These are phyloP conservation scores for Lophochroa leadbeateri DNA, from an alignment of 2,113 vertebrate species.

Conservation along the genomic window DNA sequence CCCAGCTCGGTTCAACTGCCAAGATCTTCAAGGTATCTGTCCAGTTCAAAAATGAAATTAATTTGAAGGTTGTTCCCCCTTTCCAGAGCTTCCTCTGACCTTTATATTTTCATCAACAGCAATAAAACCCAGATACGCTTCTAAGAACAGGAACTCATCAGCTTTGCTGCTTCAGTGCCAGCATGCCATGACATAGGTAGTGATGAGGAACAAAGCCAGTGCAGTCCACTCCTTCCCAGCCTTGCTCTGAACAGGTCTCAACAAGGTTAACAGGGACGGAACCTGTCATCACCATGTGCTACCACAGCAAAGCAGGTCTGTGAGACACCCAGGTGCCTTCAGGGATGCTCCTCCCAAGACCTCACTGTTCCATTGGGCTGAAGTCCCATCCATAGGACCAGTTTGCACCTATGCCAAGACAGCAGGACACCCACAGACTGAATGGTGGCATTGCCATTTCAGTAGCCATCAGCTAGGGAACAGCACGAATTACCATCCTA, in stretches of 20 bases:
- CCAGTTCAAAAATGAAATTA: background rate
- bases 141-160: background rate
- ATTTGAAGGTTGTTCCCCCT: background rate
- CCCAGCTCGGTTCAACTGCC: background rate
- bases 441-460: background rate
- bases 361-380: background rate
- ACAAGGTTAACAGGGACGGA: background rate
- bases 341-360: background rate
- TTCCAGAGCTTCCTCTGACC: background rate
- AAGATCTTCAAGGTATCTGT: background rate
- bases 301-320: background rate
- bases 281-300: background rate
- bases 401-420: accelerated
- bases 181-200: accelerated
- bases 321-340: background rate
- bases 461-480: background rate
- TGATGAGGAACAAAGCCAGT: background rate
- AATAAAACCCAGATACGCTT: background rate
- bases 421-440: background rate
- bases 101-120: background rate
- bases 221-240: background rate
- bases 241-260: background rate
- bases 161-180: background rate
- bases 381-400: background rate
- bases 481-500: background rate